phyloP scores from a whole-genome alignment of 2,888 invertebrate species.

The Pharmacophagus antenor region DNA sequence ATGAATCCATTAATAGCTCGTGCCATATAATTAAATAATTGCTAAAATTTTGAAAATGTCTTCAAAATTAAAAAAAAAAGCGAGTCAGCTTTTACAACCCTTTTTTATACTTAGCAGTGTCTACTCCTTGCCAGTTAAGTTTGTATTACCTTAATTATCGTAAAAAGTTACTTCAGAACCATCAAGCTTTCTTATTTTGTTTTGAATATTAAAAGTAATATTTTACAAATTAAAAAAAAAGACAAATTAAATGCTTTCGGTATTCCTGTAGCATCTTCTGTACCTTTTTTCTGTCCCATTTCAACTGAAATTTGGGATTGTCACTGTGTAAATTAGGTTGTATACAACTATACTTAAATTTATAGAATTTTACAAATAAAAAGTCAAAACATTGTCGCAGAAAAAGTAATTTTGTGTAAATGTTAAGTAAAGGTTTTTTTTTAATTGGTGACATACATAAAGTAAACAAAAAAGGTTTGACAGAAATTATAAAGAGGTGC shows the following conservation, averaged over 20 bases:
- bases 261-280: no score
- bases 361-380: no score
- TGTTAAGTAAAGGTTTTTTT: no score
- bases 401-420: no score
- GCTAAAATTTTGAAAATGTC: constrained; percentile 23
- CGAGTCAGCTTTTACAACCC: constrained; percentile 1
- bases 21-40: constrained; percentile 22
- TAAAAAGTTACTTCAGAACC: constrained; percentile 22
- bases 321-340: no score
- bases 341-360: no score
- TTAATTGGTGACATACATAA: no score
- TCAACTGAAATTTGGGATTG: no score
- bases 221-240: not conserved
- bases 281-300: no score
- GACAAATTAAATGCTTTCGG: not conserved
- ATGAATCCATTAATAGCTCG: constrained; percentile 7
- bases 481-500: no score
- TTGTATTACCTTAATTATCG: constrained; percentile 25
- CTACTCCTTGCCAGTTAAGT: constrained; percentile 19
- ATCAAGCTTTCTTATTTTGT: constrained; percentile 7
- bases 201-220: constrained; percentile 11
- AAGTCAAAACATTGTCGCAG: no score
- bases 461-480: no score
- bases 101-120: constrained; percentile 21
- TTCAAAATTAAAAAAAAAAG: constrained; percentile 22